Evolutionary conservation across 2,797 vertebrate genomes (phyloP).

Genomic region (Lagocephalus sceleratus): DNA sequence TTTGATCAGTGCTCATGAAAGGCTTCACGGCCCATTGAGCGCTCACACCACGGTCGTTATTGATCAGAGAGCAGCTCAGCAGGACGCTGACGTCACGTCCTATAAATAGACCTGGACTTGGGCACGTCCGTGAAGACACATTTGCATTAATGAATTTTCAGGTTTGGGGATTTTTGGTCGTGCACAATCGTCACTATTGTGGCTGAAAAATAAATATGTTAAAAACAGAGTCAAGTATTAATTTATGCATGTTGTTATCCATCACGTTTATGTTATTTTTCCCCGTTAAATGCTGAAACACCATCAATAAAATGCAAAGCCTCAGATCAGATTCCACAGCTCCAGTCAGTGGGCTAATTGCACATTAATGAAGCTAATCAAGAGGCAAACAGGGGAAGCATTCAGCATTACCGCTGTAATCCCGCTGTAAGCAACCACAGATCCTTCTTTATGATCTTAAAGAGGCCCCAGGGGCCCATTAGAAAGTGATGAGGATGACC

Average conservation of each 20-base stretch:
- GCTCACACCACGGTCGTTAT: conserved; percentile 11
- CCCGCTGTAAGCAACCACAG: conserved; percentile 49
- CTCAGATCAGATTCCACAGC: conserved; percentile 42
- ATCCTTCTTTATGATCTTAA: conserved; percentile 66
- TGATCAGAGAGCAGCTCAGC: conserved; percentile 37
- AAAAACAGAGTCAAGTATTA: too few species aligned
- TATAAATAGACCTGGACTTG: conserved; percentile 22
- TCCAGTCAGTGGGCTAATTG: conserved; percentile 52
- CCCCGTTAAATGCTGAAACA: neutral
- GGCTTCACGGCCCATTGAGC: conserved; percentile 2
- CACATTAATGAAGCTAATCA: conserved; percentile 63
- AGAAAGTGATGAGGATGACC: conserved; percentile 54
- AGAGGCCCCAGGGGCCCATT: conserved; percentile 63
- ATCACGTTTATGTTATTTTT: neutral
- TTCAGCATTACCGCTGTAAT: conserved; percentile 51
- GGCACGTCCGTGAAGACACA: too few species aligned
- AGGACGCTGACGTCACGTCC: conserved; percentile 8
- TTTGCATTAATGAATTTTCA: too few species aligned
- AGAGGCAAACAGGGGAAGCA: conserved; percentile 52
- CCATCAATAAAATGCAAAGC: conserved; percentile 15
- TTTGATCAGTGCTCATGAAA: neutral
- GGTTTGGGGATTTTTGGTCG: too few species aligned
- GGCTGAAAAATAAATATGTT: too few species aligned
- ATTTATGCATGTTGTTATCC: too few species aligned
- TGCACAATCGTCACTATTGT: too few species aligned